These are phyloP conservation scores for Cataglyphis livida DNA, from an alignment of 2,888 invertebrate species.

Conservation along the genomic window DNA sequence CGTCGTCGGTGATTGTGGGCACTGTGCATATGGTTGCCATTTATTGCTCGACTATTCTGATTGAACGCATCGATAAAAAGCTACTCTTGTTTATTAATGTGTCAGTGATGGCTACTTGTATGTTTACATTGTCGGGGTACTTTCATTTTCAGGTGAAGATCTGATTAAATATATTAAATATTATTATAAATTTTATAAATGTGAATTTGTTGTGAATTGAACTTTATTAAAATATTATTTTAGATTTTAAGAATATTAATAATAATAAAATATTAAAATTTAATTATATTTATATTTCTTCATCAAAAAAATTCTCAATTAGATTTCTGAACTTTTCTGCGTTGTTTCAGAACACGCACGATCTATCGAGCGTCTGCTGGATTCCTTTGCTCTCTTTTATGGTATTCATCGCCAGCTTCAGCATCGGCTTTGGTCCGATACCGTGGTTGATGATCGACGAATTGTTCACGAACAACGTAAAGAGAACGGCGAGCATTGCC, in stretches of 20 bases:
- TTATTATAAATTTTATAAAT: conserved; percentile 14
- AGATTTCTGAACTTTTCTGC: background rate
- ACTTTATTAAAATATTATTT: background rate
- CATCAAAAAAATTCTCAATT: background rate
- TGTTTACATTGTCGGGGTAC: conserved; percentile 86
- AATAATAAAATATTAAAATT: background rate
- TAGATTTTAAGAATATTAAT: background rate
- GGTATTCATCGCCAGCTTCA: conserved; percentile 88
- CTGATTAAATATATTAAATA: background rate
- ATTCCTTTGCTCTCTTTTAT: conserved; percentile 88
- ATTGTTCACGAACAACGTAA: conserved; percentile 89
- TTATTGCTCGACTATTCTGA: conserved; percentile 87
- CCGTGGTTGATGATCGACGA: conserved; percentile 91
- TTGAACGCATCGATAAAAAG: conserved; percentile 88
- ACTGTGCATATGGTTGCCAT: conserved; percentile 88
- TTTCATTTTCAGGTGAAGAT: conserved; percentile 82
- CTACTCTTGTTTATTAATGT: conserved; percentile 90
- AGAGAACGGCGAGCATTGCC: conserved; percentile 89
- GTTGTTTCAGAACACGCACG: conserved; percentile 48
- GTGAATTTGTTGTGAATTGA: background rate
- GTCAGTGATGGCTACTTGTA: conserved; percentile 89
- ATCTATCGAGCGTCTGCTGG: conserved; percentile 82
- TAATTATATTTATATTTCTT: background rate
- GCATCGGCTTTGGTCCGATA: conserved; percentile 90
- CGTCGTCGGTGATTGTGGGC: conserved; percentile 88